phyloP scores from a whole-genome alignment of 2,888 invertebrate genomes.

The Hirtodrosophila cameraria region DNA sequence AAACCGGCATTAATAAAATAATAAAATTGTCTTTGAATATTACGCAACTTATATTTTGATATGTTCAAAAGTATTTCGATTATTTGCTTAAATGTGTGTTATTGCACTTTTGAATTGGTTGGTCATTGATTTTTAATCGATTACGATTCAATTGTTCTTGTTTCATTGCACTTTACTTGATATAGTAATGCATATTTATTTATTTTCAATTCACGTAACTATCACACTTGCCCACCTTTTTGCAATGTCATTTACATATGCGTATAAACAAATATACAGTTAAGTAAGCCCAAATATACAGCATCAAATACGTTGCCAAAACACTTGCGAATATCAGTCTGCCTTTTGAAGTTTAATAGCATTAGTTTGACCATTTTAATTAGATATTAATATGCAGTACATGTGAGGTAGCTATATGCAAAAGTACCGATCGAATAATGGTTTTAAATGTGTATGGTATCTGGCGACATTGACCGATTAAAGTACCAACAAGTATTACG shows the following conservation, averaged over 20 bases:
- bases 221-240: background rate
- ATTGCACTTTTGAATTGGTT: background rate
- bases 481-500: constrained; percentile 24
- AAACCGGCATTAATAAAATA: background rate
- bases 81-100: background rate
- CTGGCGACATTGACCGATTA: constrained; percentile 66
- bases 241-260: constrained; percentile 2
- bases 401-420: constrained; percentile 18
- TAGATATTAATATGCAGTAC: constrained; percentile 50
- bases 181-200: background rate
- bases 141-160: background rate
- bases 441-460: constrained; percentile 22
- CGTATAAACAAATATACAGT: background rate
- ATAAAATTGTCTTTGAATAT: background rate
- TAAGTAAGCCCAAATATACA: background rate
- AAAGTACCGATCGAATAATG: constrained; percentile 9
- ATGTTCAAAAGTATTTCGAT: background rate
- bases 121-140: background rate
- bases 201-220: constrained; percentile 11
- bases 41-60: background rate
- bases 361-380: constrained; percentile 35
- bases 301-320: constrained; percentile 17
- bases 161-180: background rate
- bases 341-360: constrained; percentile 51
- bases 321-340: background rate